Percentiles rank a stretch among this genome's conserved stretches.
These are phyloP conservation scores for Amblyornis subalaris DNA, from an alignment of 2,113 vertebrate species.

Conservation along the genomic window DNA sequence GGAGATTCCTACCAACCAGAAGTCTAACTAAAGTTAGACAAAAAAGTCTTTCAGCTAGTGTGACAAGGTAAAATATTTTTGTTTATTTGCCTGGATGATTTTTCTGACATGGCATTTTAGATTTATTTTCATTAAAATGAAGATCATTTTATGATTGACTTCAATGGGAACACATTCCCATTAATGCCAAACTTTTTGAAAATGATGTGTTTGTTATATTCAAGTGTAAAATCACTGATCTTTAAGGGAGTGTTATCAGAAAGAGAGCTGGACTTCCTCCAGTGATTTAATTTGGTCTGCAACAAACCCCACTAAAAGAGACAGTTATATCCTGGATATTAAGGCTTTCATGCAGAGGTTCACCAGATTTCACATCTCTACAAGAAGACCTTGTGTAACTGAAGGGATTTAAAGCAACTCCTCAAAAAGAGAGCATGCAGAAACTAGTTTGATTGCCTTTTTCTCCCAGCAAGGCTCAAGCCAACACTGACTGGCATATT, in stretches of 20 bases:
- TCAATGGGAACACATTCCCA: neutral
- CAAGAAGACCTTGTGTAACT: neutral
- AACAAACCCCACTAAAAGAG: neutral
- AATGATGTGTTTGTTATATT: neutral
- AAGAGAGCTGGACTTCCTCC: neutral
- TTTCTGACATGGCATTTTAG: neutral
- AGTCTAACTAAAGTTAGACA: neutral
- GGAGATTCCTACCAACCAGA: neutral
- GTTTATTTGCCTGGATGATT: neutral
- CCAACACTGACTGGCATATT: neutral
- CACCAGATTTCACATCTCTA: neutral
- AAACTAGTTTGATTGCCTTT: neutral
- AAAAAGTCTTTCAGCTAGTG: neutral
- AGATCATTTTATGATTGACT: neutral
- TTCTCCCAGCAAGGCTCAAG: neutral
- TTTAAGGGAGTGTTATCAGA: neutral
- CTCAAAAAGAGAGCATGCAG: neutral
- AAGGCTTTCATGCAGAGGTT: neutral
- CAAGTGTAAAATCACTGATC: neutral
- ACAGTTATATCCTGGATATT: neutral
- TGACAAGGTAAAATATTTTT: neutral
- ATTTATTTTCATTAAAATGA: neutral
- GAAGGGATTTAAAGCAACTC: neutral
- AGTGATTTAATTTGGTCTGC: neutral
- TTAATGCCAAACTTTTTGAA: neutral